Conservation (phyloP, 2,797 vertebrate species). For the Falco rusticolus region DNA sequence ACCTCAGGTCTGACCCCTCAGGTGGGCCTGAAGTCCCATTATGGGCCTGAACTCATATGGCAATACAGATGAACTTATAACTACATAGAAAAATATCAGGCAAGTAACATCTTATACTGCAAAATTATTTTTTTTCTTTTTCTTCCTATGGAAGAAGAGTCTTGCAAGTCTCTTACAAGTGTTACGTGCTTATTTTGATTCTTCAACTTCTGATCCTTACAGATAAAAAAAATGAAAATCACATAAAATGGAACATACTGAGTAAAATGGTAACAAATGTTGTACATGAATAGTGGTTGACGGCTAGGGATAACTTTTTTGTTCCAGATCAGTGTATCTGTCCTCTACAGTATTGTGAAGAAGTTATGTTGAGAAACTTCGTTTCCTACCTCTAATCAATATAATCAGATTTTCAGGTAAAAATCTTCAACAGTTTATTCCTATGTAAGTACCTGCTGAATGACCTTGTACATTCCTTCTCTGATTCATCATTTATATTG, state of each 20-base stretch:
- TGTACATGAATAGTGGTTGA: neutral
- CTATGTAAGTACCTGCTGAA: neutral
- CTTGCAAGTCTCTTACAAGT: neutral
- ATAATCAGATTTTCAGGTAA: neutral
- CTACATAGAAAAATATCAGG: neutral
- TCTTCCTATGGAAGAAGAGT: neutral
- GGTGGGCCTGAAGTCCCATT: neutral
- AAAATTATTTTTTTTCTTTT: neutral
- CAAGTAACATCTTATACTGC: neutral
- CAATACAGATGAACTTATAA: neutral
- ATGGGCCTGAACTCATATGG: neutral
- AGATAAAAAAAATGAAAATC: neutral
- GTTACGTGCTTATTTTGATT: neutral
- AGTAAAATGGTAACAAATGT: neutral
- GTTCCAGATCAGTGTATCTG: neutral
- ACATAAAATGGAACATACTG: neutral
- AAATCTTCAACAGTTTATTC: neutral
- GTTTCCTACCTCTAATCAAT: neutral
- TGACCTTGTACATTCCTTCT: neutral
- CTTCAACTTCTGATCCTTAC: neutral
- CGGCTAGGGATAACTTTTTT: neutral
- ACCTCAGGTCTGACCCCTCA: neutral
- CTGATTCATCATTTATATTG: constrained; percentile 27
- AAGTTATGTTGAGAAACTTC: neutral
- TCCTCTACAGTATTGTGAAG: neutral